Evolutionary conservation across 2,797 vertebrate species (phyloP).

Genomic region (Cyprinodon diabolis): DNA sequence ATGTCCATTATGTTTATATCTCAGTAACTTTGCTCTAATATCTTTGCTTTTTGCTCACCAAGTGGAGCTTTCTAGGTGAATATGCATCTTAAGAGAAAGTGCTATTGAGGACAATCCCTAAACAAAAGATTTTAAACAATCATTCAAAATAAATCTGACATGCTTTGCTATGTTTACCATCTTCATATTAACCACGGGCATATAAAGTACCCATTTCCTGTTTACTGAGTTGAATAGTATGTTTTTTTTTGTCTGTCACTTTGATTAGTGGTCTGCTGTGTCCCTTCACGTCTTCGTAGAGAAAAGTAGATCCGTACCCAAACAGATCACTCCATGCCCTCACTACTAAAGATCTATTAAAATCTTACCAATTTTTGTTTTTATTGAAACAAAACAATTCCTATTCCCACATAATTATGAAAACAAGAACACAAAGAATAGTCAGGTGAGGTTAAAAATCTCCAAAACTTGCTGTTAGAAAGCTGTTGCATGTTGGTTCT

Average conservation of each 20-base stretch:
- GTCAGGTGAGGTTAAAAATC: background rate
- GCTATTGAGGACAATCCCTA: background rate
- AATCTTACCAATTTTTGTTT: background rate
- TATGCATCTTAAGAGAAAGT: background rate
- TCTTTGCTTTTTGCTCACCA: background rate
- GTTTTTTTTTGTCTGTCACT: background rate
- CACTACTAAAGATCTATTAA: background rate
- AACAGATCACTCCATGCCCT: background rate
- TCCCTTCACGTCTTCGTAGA: background rate
- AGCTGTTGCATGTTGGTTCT: background rate
- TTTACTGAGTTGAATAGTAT: background rate
- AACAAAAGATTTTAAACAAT: background rate
- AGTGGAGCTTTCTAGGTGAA: background rate
- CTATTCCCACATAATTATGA: background rate
- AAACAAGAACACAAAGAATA: background rate
- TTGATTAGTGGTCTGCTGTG: background rate
- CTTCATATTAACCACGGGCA: no score
- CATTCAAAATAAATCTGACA: background rate
- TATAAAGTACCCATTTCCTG: background rate
- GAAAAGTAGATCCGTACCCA: background rate
- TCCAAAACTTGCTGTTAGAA: background rate
- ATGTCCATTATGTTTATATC: no score
- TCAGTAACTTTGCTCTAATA: background rate
- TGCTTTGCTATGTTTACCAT: background rate
- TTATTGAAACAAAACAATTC: background rate